Percentiles rank a stretch among this genome's conserved stretches.
These are phyloP conservation scores for Ianthella basta DNA, from an alignment of 37 sponge, comb jelly and placozoan genomes.

Conservation along the genomic window DNA sequence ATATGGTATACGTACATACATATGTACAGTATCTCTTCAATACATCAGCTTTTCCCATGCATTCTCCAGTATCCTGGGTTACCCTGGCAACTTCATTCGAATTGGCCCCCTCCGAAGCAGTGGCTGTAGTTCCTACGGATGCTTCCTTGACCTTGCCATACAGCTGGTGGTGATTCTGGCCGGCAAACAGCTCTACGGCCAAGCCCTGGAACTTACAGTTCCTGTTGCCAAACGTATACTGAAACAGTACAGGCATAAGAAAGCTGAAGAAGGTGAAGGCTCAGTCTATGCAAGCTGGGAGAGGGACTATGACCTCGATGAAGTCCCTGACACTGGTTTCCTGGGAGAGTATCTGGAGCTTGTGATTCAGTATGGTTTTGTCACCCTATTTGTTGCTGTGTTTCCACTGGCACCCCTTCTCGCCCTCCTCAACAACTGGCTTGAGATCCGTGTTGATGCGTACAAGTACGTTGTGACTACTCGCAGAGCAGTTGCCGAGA, in stretches of 20 bases:
- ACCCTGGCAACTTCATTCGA: slow-evolving; percentile 59
- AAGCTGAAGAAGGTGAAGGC: slow-evolving; percentile 34
- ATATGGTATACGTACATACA: no score
- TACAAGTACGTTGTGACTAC: slow-evolving; percentile 66
- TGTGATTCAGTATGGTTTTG: slow-evolving; percentile 87
- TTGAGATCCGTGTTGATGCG: slow-evolving; percentile 83
- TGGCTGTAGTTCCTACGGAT: slow-evolving; percentile 77
- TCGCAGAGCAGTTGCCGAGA: slow-evolving; percentile 68
- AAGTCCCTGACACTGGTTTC: slow-evolving; percentile 71
- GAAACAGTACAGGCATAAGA: background rate
- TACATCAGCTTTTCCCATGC: background rate
- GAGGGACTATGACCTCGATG: slow-evolving; percentile 69
- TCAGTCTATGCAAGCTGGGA: slow-evolving; percentile 67
- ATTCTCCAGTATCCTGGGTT: slow-evolving; percentile 55
- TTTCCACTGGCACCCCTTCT: slow-evolving; percentile 91
- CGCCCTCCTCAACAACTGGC: slow-evolving; percentile 83
- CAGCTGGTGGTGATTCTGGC: slow-evolving; percentile 73
- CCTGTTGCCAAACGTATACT: slow-evolving; percentile 28
- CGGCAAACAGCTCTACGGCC: slow-evolving; percentile 76
- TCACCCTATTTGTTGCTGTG: slow-evolving; percentile 86
- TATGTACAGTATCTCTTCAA: no score
- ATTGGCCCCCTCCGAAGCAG: slow-evolving; percentile 51
- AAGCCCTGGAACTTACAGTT: slow-evolving; percentile 63
- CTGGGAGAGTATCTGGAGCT: slow-evolving; percentile 84
- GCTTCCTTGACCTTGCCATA: slow-evolving; percentile 73